These are phyloP conservation scores for Copidosoma aretas DNA, from an alignment of 2,888 invertebrate species.

Conservation along the genomic window DNA sequence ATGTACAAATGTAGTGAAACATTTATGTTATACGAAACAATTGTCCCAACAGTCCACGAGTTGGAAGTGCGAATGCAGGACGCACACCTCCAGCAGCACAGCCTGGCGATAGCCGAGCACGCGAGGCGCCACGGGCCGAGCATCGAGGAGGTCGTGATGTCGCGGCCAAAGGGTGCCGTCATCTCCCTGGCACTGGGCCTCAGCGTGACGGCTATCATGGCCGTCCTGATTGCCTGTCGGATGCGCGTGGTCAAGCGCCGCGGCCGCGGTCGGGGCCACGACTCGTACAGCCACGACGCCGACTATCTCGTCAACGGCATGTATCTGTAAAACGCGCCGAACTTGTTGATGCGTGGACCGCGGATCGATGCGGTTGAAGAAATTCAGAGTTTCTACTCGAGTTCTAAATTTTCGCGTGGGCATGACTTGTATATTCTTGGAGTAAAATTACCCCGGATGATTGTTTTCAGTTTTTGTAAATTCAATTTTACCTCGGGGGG, in stretches of 20 bases:
- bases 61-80: slow-evolving; percentile 28
- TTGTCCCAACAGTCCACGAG: slow-evolving; percentile 38
- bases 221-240: slow-evolving; percentile 82
- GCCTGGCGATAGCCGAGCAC: slow-evolving; percentile 50
- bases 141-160: slow-evolving; percentile 48
- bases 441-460: too few relatives aligned
- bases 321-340: slow-evolving; percentile 78
- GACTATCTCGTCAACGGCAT: slow-evolving; percentile 98
- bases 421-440: too few relatives aligned
- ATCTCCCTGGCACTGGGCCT: slow-evolving; percentile 81
- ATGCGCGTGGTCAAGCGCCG: slow-evolving; percentile 78
- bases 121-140: slow-evolving; percentile 46
- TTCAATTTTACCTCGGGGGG: too few relatives aligned
- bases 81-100: slow-evolving; percentile 26
- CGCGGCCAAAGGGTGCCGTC: slow-evolving; percentile 79
- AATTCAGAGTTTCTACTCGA: too few relatives aligned
- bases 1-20: too few relatives aligned
- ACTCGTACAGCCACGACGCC: slow-evolving; percentile 88
- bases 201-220: slow-evolving; percentile 80
- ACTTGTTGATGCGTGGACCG: too few relatives aligned
- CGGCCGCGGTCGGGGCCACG: slow-evolving; percentile 79
- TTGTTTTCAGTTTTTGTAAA: too few relatives aligned
- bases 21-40: too few relatives aligned
- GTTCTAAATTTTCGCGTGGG: too few relatives aligned
- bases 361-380: too few relatives aligned